Evolutionary conservation across 1,140 invertebrate genomes (phyloP).

Genomic region (Myzus persicae): DNA sequence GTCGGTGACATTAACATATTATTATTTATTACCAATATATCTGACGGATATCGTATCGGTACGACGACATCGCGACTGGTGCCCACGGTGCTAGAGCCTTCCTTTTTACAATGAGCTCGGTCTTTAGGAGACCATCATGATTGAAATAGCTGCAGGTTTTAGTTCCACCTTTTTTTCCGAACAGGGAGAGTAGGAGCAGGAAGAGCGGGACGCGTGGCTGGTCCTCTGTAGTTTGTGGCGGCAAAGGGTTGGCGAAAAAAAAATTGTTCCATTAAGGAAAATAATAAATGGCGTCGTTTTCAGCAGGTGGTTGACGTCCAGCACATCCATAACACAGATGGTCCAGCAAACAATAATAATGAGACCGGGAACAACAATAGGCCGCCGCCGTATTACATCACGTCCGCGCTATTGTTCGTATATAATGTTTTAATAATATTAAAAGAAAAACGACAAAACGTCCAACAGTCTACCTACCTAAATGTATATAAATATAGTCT

Average conservation of each 20-base stretch:
- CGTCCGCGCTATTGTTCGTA: slow-evolving; percentile 15
- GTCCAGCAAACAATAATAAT: slow-evolving; percentile 44
- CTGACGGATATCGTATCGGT: too few relatives aligned
- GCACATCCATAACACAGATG: slow-evolving; percentile 35
- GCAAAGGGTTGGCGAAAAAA: neutral
- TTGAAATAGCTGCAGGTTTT: neutral
- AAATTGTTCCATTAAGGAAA: slow-evolving; percentile 29
- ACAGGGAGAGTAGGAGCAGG: neutral
- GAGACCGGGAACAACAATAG: slow-evolving; percentile 10
- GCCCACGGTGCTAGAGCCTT: neutral
- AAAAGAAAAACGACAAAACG: slow-evolving; percentile 22
- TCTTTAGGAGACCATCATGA: neutral
- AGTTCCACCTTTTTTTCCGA: neutral
- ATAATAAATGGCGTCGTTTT: slow-evolving; percentile 45
- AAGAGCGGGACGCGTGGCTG: neutral
- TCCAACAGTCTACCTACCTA: neutral
- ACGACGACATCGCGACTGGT: too few relatives aligned
- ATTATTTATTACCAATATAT: too few relatives aligned
- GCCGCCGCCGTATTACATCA: neutral
- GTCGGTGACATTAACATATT: too few relatives aligned
- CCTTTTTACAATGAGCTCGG: rapidly evolving
- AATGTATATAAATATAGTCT: neutral
- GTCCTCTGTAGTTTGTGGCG: neutral
- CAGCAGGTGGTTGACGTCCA: slow-evolving; percentile 48
- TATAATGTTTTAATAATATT: slow-evolving; percentile 36